A percentile compares a stretch with the other conserved stretches of the same genome.
phyloP scores from a whole-genome alignment of 30 jellyfish, hydroid and myxozoan species.

The Aurelia aurita complex sp. Pacific region DNA sequence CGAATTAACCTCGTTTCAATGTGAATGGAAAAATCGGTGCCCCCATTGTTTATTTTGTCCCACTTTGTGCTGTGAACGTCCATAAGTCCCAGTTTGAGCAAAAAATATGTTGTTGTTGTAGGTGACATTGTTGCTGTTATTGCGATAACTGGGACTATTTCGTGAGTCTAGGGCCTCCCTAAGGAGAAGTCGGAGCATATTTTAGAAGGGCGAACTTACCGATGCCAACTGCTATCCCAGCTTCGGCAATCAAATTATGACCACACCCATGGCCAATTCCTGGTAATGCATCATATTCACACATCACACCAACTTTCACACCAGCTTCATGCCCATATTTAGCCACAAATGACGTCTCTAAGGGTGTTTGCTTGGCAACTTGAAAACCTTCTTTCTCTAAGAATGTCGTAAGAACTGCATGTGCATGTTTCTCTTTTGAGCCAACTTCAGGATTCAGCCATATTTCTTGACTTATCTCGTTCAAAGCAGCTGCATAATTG shows the following conservation, averaged over 20 bases:
- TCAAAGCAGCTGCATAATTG: conserved; percentile 24
- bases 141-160: too few species aligned
- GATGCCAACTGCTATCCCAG: conserved; percentile 67
- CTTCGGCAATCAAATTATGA: conserved; percentile 83
- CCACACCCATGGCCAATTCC: conserved; percentile 92
- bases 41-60: too few species aligned
- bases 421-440: conserved; percentile 69
- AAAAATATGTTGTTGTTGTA: too few species aligned
- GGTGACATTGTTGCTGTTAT: too few species aligned
- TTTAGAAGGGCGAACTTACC: conserved; percentile 26
- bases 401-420: conserved; percentile 42
- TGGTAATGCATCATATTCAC: conserved; percentile 86
- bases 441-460: conserved; percentile 71
- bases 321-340: conserved; percentile 63
- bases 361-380: conserved; percentile 61
- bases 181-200: too few species aligned
- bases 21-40: too few species aligned
- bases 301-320: conserved; percentile 67
- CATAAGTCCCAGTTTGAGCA: too few species aligned
- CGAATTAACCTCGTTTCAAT: too few species aligned
- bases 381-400: conserved; percentile 59
- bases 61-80: too few species aligned
- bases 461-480: conserved; percentile 49
- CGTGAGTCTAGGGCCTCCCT: too few species aligned
- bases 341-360: conserved; percentile 80